Conservation (phyloP, 1,140 invertebrate species). For the Brachionus calyciflorus region DNA sequence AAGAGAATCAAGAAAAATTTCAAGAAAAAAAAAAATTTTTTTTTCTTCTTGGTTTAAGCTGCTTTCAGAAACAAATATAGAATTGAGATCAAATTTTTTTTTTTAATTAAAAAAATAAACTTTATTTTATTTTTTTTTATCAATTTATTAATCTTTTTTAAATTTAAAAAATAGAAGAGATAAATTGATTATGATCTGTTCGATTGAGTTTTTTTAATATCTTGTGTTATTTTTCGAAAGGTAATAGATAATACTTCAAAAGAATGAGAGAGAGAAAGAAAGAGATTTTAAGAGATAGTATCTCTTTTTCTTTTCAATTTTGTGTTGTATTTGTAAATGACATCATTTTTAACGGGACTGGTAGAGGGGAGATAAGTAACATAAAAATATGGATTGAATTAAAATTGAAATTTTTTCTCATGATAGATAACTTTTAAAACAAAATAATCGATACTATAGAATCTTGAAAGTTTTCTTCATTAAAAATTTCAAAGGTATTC, state of each 20-base stretch:
- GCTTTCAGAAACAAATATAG: too few relatives aligned
- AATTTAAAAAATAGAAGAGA: neutral
- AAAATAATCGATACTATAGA: too few relatives aligned
- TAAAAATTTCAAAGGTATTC: neutral
- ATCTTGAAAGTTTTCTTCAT: neutral
- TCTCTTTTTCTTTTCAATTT: too few relatives aligned
- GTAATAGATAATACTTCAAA: constrained; percentile 20
- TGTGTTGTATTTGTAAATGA: too few relatives aligned
- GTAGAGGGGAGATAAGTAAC: neutral
- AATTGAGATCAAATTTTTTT: constrained; percentile 7
- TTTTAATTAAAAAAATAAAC: constrained; percentile 26
- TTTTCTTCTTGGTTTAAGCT: too few relatives aligned
- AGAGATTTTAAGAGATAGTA: neutral
- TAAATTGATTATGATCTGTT: constrained; percentile 8
- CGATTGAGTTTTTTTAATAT: neutral
- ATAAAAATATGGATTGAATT: constrained; percentile 20
- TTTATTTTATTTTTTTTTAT: constrained; percentile 19
- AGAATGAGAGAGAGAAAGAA: neutral
- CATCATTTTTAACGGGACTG: constrained; percentile 16
- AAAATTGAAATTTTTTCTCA: constrained; percentile 2
- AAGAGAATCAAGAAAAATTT: too few relatives aligned
- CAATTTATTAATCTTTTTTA: neutral
- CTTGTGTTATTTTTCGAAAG: neutral
- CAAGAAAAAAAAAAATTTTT: too few relatives aligned
- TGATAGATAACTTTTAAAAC: constrained; percentile 13